A percentile compares a stretch with the other conserved stretches of the same genome.
Conservation (phyloP, 2,797 vertebrate species). For the Myotis myotis region DNA sequence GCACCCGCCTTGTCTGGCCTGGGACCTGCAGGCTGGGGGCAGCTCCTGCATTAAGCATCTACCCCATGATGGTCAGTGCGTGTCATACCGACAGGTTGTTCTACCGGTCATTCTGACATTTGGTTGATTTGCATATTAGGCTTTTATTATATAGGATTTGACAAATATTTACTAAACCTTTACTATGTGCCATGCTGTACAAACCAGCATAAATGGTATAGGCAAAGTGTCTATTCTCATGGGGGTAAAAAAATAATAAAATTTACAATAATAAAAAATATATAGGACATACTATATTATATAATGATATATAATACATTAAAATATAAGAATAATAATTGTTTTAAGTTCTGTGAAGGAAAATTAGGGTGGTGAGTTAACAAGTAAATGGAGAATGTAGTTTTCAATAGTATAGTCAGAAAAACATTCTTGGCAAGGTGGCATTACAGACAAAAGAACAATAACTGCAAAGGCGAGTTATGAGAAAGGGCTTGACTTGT, state of each 20-base stretch:
- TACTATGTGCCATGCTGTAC: not conserved
- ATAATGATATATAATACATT: not conserved
- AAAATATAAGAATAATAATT: not conserved
- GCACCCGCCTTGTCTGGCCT: no score
- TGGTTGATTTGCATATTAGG: no score
- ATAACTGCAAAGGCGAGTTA: not conserved
- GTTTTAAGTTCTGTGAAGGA: not conserved
- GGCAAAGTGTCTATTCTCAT: not conserved
- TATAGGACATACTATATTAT: not conserved
- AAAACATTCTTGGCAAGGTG: not conserved
- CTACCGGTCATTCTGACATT: no score
- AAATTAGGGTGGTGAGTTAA: not conserved
- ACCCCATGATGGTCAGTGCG: no score
- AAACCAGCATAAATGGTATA: not conserved
- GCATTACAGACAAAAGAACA: not conserved
- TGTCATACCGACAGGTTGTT: no score
- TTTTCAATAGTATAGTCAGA: slow-evolving; percentile 41
- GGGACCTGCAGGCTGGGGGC: no score
- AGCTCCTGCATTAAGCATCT: no score
- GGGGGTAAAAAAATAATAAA: not conserved
- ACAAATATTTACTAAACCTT: not conserved
- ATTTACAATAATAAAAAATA: slow-evolving; percentile 8
- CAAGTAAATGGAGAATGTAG: slow-evolving; percentile 16
- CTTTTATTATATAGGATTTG: not conserved
- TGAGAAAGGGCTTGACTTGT: not conserved